These are phyloP conservation scores for Heterodera schachtii DNA, from an alignment of 1,140 invertebrate genomes.

Conservation along the genomic window DNA sequence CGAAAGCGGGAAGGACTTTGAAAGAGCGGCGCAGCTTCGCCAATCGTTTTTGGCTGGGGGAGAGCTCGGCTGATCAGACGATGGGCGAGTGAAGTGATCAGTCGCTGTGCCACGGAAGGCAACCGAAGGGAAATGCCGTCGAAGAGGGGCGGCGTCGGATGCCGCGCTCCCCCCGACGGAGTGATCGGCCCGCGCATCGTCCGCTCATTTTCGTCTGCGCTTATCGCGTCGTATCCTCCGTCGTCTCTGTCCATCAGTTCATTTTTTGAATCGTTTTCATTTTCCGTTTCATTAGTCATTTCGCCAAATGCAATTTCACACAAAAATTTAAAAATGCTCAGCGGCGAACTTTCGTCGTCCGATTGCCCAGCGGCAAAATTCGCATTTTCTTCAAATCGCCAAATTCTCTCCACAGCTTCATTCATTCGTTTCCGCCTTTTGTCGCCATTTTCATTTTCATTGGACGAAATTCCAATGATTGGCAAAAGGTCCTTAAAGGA, in stretches of 20 bases:
- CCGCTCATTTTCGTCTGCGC: background rate
- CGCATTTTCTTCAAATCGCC: background rate
- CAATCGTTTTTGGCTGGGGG: background rate
- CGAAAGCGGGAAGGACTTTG: slow-evolving; percentile 75
- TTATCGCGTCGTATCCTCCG: background rate
- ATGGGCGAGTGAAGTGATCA: slow-evolving; percentile 66
- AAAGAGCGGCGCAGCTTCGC: background rate
- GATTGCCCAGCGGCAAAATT: background rate
- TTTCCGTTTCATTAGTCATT: slow-evolving; percentile 67
- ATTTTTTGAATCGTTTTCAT: background rate
- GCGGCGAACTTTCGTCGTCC: background rate
- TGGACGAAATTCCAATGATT: slow-evolving; percentile 22
- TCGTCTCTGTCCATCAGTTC: background rate
- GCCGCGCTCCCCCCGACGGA: background rate
- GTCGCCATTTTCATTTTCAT: background rate
- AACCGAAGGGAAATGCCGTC: slow-evolving; percentile 68
- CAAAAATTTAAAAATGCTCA: slow-evolving; percentile 39
- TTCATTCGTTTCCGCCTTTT: background rate
- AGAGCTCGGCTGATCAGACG: background rate
- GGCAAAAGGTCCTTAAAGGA: slow-evolving; percentile 29
- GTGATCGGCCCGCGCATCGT: background rate
- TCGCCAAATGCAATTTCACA: slow-evolving; percentile 56
- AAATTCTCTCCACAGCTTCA: background rate
- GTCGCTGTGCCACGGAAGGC: slow-evolving; percentile 77
- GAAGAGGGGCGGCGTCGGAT: background rate